Base-by-base conservation (phyloP, 1,140 invertebrate genomes). In the Nomia melanderi region DNA sequence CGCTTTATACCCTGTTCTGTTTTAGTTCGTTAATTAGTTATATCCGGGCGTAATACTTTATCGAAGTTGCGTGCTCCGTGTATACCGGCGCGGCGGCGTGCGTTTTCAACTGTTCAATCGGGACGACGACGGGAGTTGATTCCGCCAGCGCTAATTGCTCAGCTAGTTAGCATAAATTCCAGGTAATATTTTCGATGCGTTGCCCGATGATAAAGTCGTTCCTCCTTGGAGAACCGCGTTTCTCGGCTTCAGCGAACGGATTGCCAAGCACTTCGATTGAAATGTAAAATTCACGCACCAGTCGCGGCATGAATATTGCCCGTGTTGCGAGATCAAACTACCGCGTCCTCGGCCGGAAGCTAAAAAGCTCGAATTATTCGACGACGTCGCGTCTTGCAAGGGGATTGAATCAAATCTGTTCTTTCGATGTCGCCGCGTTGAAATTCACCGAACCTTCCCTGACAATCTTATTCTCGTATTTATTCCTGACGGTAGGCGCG, bases 281-380 rank as follows among this genome's bases (percentile, higher is more conserved):
- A 74, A 74, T 74, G 62, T 74, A 74, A 74, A 74, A 74, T 74
- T 74, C 62, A 74, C 72, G 59, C 60, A 60, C 27, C 59, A 27
- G 71, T 33, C 33, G 50, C 50, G 1, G 20, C 31, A 25, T 65
- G 71, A 74, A 65, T 74, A 74, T 74, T 65, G 33, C 36, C 8
- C 20, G 44, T 9, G 44, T 50, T 36, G 9, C 33, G 7, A n/a
- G 11, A 9, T 27, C 23, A 14, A 62, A 53, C 17, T 39, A 14
- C 23, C 27, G 11, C 6, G 14, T 12, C 44, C 27, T 63, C 31
- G 12, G 33, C 8, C 23, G 29, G 4, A 25, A 8, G 12, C 50
- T 33, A 53, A 53, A 39, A 63, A 27, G 29, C 27, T 36, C 6
- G 23, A 36, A 47, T 44, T 44, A 44, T 50, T 17, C 36, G 31